A percentile compares a stretch with the other conserved stretches of the same genome.
These are phyloP conservation scores for Rapana venosa DNA, from an alignment of 2,888 invertebrate species.

Conservation along the genomic window DNA sequence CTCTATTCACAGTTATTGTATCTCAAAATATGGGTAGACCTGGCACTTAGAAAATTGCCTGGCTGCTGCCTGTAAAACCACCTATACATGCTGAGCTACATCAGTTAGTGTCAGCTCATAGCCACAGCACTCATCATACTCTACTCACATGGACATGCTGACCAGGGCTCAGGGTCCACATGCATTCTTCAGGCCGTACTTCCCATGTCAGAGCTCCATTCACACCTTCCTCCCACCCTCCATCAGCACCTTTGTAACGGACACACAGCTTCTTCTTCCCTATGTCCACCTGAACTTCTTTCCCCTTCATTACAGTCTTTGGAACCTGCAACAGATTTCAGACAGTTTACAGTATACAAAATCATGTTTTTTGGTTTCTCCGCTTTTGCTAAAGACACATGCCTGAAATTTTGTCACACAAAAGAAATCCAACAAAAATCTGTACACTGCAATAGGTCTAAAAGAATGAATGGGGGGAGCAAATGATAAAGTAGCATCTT, in stretches of 20 bases:
- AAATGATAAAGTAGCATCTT: too few species aligned
- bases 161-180: slow-evolving; percentile 87
- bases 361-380: not conserved
- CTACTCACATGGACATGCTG: slow-evolving; percentile 81
- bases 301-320: slow-evolving; percentile 82
- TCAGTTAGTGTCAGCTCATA: too few species aligned
- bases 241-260: slow-evolving; percentile 57
- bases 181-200: slow-evolving; percentile 85
- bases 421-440: too few species aligned
- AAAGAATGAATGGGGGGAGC: too few species aligned
- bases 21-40: too few species aligned
- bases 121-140: not conserved
- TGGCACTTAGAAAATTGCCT: too few species aligned
- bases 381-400: too few species aligned
- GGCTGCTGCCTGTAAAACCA: too few species aligned
- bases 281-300: slow-evolving; percentile 85
- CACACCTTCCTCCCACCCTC: slow-evolving; percentile 79
- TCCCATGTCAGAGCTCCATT: slow-evolving; percentile 84
- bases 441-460: too few species aligned
- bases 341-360: slow-evolving; percentile 1
- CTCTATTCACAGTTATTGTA: too few species aligned
- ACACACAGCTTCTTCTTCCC: slow-evolving; percentile 78
- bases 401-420: too few species aligned
- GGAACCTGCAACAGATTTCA: slow-evolving; percentile 70
- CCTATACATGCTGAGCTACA: too few species aligned